Evolutionary conservation across 2,113 vertebrate species (phyloP).

Genomic region (Archocentrus centrarchus): DNA sequence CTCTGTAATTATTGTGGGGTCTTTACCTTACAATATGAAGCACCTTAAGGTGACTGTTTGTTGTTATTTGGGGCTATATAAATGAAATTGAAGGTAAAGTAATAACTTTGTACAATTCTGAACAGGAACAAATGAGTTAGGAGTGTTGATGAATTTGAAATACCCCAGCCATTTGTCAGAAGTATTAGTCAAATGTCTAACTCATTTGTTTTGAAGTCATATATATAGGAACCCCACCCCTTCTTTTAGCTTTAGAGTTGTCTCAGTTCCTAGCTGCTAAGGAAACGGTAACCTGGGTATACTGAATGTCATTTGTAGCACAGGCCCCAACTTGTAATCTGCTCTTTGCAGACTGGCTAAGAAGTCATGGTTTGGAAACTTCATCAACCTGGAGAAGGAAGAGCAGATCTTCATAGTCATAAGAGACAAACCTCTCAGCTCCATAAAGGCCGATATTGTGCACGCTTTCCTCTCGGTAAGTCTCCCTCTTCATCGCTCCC

Average conservation of each 20-base stretch:
- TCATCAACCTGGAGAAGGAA: conserved; percentile 97
- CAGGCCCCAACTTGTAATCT: neutral
- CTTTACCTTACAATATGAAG: too few species aligned
- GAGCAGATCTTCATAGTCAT: conserved; percentile 99
- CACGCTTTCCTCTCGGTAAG: conserved; percentile 98
- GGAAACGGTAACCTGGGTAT: neutral
- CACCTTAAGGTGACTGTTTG: too few species aligned
- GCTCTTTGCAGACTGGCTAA: conserved; percentile 89
- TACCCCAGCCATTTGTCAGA: neutral
- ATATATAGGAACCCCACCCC: neutral
- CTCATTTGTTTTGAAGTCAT: neutral
- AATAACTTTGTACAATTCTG: too few species aligned
- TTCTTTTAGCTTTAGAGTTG: neutral
- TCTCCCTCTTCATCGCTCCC: neutral
- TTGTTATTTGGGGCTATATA: too few species aligned
- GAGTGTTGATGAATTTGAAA: too few species aligned
- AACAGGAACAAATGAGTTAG: neutral
- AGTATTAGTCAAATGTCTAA: neutral
- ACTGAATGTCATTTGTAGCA: neutral
- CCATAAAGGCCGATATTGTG: conserved; percentile 98
- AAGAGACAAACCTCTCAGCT: conserved; percentile 96
- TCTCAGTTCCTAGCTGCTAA: neutral
- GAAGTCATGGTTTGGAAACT: conserved; percentile 99
- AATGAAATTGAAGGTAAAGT: too few species aligned
- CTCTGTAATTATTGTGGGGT: too few species aligned